A percentile compares a stretch with the other conserved stretches of the same genome.
phyloP scores from a whole-genome alignment of 2,888 invertebrate genomes.

The Prenolepis imparis region DNA sequence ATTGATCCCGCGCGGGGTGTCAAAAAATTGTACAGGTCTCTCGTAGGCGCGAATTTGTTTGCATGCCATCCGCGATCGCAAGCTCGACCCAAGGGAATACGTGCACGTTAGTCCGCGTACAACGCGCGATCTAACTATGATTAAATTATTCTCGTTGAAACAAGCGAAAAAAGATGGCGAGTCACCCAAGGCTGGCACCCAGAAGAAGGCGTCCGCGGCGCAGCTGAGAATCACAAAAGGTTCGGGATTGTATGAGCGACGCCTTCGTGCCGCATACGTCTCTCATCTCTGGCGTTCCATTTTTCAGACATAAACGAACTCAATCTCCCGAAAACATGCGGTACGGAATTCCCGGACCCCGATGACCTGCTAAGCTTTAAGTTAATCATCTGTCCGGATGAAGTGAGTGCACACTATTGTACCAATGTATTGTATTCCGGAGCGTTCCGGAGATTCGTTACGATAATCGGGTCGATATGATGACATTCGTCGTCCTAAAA shows the following conservation, averaged over 20 bases:
- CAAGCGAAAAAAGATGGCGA: conserved; percentile 99
- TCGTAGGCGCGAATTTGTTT: conserved; percentile 50
- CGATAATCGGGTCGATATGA: neutral
- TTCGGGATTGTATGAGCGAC: conserved; percentile 81
- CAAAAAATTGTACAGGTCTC: conserved; percentile 58
- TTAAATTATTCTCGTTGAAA: conserved; percentile 99
- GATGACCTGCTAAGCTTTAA: conserved; percentile 98
- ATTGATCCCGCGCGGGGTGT: conserved; percentile 59
- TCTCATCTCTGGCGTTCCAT: conserved; percentile 10
- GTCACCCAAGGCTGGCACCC: conserved; percentile 91
- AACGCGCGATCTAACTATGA: conserved; percentile 89
- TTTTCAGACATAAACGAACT: conserved; percentile 97
- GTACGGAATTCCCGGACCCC: conserved; percentile 97
- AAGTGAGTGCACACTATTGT: conserved; percentile 88
- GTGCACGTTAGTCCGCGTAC: conserved; percentile 65
- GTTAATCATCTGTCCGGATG: conserved; percentile 98
- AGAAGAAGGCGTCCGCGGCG: conserved; percentile 98
- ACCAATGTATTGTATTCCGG: neutral
- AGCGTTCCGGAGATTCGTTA: neutral
- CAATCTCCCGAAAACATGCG: conserved; percentile 98
- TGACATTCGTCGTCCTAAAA: neutral
- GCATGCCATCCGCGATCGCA: conserved; percentile 71
- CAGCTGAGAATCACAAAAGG: conserved; percentile 99
- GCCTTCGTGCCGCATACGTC: neutral
- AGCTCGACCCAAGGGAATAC: conserved; percentile 46